Base-by-base conservation (phyloP, 1,140 invertebrate species). In the Schlechtendalia chinensis region DNA sequence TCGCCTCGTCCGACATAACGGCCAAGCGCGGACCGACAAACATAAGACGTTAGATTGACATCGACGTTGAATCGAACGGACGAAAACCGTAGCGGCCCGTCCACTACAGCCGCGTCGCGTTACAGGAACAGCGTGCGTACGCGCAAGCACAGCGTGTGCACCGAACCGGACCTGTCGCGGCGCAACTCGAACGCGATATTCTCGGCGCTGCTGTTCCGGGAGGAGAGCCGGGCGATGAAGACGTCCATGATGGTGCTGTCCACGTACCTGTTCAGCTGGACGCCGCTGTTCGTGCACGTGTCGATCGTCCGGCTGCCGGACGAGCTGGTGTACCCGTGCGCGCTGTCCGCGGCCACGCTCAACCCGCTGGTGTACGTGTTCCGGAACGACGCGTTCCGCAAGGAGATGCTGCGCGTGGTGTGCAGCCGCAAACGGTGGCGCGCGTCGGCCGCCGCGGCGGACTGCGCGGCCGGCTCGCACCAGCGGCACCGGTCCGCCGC, bases 331-430 rank as follows among this genome's bases (percentile, higher is more conserved):
- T 79, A 80, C 45, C 11, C 82, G 32, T 83, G 83, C 65, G 82
- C 83, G 11, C 81, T 85, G 5, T 83, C 82, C 27, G 83, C 82
- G 71, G 81, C 83, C 63, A 81, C 84, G 83, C 58, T 88, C 71
- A 89, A 88, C 83, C 88, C 89, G 3, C 85, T 89, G 77, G 88
- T 90, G 24, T 90, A 90, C 84, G 88, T 89, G 29, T 90, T 89
- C 83, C 85, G 88, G 16, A 88, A 87, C 81, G 85, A 81, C 61
- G 80, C 54, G 80, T 86, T 87, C 6, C 85, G 87, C 32, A 85
- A 84, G 71, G 86, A 87, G 81, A 85, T 86, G 1, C 56, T 84
- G 0, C 85, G 85, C 79, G 83, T 86, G 5, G 71, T 86, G 14
- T 85, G 84, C 29, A 83, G 83, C 82, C 84, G 82, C 22, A 77